Conservation (phyloP, 2,888 invertebrate genomes). For the Graphium colonna region DNA sequence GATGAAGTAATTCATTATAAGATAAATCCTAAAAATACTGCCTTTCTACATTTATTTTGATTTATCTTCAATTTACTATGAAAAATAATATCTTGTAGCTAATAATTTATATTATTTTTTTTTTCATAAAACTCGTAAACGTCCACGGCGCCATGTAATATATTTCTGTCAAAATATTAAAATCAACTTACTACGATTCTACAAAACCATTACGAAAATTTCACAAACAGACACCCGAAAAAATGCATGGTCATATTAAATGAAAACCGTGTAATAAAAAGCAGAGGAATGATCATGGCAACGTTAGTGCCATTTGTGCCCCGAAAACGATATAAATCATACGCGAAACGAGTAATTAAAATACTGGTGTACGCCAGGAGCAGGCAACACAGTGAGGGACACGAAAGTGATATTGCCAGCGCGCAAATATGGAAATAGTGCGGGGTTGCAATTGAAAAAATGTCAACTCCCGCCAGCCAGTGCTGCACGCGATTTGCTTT, state of each 20-base stretch:
- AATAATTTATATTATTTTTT: too few species aligned
- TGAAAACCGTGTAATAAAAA: conserved; percentile 31
- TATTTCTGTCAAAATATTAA: not conserved
- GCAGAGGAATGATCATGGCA: conserved; percentile 36
- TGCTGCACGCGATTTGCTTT: conserved; percentile 2
- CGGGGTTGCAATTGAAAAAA: conserved; percentile 30
- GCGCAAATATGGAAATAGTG: conserved; percentile 42
- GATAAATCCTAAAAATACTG: too few species aligned
- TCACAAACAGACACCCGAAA: too few species aligned
- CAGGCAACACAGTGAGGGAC: conserved; percentile 50
- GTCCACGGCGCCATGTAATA: not conserved
- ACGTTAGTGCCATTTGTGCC: conserved; percentile 50
- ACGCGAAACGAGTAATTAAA: conserved; percentile 77
- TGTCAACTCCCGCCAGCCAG: conserved; percentile 10
- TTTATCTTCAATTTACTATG: too few species aligned
- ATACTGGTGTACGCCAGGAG: conserved; percentile 71
- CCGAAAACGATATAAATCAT: conserved; percentile 69
- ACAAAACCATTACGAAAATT: too few species aligned
- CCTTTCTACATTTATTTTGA: too few species aligned
- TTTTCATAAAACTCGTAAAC: too few species aligned
- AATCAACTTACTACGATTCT: too few species aligned
- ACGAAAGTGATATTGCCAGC: conserved; percentile 47
- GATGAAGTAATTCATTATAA: too few species aligned
- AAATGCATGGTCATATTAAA: not conserved
- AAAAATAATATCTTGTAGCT: too few species aligned